Percentiles rank a stretch among this genome's conserved stretches.
These are phyloP conservation scores for Enteromius mattozi DNA, from an alignment of 2,797 vertebrate species.

Conservation along the genomic window DNA sequence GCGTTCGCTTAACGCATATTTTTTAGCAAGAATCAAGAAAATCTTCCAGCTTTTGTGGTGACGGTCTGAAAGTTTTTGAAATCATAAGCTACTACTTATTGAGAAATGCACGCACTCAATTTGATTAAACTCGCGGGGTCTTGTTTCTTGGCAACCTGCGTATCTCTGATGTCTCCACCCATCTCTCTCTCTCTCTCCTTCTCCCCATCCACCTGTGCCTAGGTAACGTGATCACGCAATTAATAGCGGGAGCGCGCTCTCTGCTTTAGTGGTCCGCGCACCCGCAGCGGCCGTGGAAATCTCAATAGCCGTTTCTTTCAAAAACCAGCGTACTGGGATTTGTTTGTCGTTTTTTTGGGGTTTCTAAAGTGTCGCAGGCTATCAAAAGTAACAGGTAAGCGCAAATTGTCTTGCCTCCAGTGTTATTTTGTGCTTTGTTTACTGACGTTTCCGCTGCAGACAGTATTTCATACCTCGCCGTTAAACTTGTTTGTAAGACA, in stretches of 20 bases:
- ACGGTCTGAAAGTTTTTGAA: background rate
- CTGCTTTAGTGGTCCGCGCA: constrained; percentile 1
- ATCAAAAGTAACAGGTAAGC: constrained; percentile 20
- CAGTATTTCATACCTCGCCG: background rate
- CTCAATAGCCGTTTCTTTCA: background rate
- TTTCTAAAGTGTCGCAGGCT: background rate
- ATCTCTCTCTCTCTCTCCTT: constrained; percentile 1
- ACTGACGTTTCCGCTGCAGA: constrained; percentile 2
- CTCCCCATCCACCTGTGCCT: constrained; percentile 34
- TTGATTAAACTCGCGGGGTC: background rate
- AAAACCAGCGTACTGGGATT: background rate
- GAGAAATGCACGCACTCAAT: background rate
- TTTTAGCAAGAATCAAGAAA: background rate
- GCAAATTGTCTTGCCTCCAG: background rate
- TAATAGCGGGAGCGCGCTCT: constrained; percentile 25
- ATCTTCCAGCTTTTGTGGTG: background rate
- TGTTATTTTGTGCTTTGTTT: background rate
- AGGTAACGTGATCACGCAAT: constrained; percentile 26
- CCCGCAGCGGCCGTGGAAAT: background rate
- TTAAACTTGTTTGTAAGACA: constrained; percentile 5
- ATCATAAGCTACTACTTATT: background rate
- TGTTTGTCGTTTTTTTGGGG: background rate
- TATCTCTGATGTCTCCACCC: background rate
- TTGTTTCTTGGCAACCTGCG: constrained; percentile 7
- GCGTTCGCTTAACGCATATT: background rate